Percentiles rank a stretch among this genome's conserved stretches.
Conservation (phyloP, 2,888 invertebrate genomes). For the Pelosia muscerda region DNA sequence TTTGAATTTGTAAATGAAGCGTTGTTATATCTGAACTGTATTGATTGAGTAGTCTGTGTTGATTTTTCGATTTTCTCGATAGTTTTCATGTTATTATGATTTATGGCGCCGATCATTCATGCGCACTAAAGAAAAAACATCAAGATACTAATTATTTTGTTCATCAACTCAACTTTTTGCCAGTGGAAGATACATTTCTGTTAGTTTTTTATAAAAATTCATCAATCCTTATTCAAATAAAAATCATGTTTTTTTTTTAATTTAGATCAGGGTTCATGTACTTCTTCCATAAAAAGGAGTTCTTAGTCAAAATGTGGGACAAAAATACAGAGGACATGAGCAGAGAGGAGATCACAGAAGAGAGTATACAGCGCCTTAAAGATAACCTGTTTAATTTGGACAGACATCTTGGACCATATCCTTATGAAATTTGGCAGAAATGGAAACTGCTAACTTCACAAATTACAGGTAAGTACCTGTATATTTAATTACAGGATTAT, state of each 20-base stretch:
- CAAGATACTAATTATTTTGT: background rate
- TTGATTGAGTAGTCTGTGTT: background rate
- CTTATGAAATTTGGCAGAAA: conserved; percentile 94
- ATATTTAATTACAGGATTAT: no score
- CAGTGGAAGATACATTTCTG: background rate
- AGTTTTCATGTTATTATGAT: conserved; percentile 17
- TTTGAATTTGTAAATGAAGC: background rate
- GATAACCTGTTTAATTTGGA: conserved; percentile 91
- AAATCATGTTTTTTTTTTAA: conserved; percentile 33
- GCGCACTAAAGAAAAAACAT: background rate
- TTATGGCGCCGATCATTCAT: background rate
- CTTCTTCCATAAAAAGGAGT: conserved; percentile 92
- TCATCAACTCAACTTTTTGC: background rate
- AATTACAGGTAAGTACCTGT: conserved; percentile 84
- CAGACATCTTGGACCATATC: conserved; percentile 95
- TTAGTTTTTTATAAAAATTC: background rate
- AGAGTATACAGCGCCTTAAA: conserved; percentile 89
- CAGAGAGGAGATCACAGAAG: conserved; percentile 88
- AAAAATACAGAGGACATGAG: conserved; percentile 91
- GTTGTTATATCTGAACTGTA: background rate
- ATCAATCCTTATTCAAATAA: background rate
- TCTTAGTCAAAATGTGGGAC: conserved; percentile 96
- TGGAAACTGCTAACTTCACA: conserved; percentile 93
- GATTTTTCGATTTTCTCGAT: conserved; percentile 8
- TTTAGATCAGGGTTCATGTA: conserved; percentile 94